Percentiles rank a stretch among this genome's conserved stretches.
Evolutionary conservation across 2,797 vertebrate genomes (phyloP).

Genomic region (Enteromius mattozi): DNA sequence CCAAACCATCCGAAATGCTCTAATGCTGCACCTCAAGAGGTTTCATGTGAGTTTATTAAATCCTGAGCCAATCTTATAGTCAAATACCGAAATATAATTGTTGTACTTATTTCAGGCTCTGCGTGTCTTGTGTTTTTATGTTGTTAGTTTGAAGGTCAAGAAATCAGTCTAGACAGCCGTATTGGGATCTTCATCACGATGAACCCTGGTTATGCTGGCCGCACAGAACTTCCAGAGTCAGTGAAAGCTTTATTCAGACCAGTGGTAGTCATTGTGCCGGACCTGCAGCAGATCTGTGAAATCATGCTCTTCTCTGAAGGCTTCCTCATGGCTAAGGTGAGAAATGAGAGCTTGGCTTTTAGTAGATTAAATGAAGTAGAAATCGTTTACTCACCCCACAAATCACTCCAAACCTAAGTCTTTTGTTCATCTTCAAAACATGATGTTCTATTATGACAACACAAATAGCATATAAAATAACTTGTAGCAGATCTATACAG

Average conservation of each 20-base stretch:
- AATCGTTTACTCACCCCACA: background rate
- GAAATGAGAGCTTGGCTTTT: background rate
- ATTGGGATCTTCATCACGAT: conserved; percentile 99
- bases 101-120: background rate
- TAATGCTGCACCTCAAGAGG: conserved; percentile 85
- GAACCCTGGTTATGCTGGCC: conserved; percentile 96
- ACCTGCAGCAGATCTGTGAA: conserved; percentile 97
- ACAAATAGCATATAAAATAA: background rate
- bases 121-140: background rate
- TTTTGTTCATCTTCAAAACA: background rate
- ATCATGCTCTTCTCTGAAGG: conserved; percentile 99
- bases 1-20: conserved; percentile 92
- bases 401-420: background rate
- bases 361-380: background rate
- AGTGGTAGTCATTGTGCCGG: conserved; percentile 95
- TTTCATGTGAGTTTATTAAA: conserved; percentile 83
- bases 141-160: conserved; percentile 92
- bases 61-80: background rate
- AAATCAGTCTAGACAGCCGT: conserved; percentile 86
- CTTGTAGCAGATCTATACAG: background rate
- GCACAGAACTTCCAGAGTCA: conserved; percentile 95
- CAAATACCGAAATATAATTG: background rate
- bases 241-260: conserved; percentile 97
- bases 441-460: background rate
- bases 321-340: conserved; percentile 92